phyloP scores from a whole-genome alignment of 1,140 invertebrate genomes.

The Drosophila equinoxialis region DNA sequence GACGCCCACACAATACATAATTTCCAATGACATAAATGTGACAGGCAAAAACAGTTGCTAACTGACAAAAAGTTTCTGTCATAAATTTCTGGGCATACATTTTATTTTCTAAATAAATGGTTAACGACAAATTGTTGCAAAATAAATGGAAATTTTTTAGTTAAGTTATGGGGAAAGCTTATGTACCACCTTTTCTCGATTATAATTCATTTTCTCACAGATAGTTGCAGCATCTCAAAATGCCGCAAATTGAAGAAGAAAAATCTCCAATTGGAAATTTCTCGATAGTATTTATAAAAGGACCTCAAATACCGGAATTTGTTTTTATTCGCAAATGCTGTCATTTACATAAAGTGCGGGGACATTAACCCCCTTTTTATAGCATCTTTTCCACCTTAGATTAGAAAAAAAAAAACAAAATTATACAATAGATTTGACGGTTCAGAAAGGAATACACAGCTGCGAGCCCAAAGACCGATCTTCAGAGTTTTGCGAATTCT shows the following conservation, averaged over 20 bases:
- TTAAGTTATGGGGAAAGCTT: no score
- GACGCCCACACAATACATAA: slow-evolving; percentile 36
- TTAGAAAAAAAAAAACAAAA: slow-evolving; percentile 6
- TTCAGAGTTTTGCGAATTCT: neutral
- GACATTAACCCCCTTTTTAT: slow-evolving; percentile 1
- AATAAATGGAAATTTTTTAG: no score
- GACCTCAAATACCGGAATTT: no score
- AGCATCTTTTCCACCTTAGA: neutral
- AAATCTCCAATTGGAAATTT: no score
- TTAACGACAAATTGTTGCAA: no score
- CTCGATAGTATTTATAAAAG: no score
- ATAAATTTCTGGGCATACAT: neutral
- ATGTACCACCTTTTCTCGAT: no score
- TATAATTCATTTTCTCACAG: no score
- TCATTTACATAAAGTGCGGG: no score
- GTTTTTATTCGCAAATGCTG: no score
- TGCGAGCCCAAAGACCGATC: neutral
- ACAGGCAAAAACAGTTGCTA: neutral
- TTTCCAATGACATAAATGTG: neutral
- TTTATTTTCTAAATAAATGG: neutral
- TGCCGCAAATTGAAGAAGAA: no score
- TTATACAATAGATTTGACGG: slow-evolving; percentile 11
- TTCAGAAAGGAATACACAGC: neutral
- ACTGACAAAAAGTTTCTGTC: neutral
- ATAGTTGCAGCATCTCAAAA: no score